Conservation (phyloP, 2,797 vertebrate genomes). For the Tadarida brasiliensis region DNA sequence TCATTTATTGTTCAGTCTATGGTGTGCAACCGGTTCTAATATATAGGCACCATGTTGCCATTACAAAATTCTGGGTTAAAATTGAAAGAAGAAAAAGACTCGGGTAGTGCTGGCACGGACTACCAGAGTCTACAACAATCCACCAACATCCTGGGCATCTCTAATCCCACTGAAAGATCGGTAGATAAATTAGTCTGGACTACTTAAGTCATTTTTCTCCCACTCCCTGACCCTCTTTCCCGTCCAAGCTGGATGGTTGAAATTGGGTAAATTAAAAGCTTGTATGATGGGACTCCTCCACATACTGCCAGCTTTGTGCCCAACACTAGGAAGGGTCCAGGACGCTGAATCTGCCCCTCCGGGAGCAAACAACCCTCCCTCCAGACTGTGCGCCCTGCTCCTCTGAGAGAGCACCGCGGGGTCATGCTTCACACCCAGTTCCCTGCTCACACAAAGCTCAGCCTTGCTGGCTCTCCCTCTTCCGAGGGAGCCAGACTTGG, state of each 20-base stretch:
- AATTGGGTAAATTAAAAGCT: not conserved
- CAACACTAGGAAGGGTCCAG: not conserved
- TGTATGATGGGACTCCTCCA: not conserved
- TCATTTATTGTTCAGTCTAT: not conserved
- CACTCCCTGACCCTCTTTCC: not conserved
- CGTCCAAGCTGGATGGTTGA: not conserved
- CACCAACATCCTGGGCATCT: not conserved
- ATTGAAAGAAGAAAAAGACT: not conserved
- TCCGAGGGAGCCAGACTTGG: not conserved
- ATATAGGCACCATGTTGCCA: not conserved
- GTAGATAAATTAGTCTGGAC: not conserved
- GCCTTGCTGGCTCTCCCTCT: not conserved
- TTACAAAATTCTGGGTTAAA: slow-evolving; percentile 11
- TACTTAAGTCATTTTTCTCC: not conserved
- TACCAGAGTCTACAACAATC: not conserved
- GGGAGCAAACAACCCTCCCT: not conserved
- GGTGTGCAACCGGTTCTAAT: not conserved
- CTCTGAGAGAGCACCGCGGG: not conserved
- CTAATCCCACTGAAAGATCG: not conserved
- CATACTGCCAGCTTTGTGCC: not conserved
- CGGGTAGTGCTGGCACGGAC: not conserved
- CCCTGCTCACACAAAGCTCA: not conserved
- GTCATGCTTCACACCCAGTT: not conserved
- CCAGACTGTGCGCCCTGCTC: not conserved
- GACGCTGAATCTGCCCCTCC: not conserved